A percentile compares a stretch with the other conserved stretches of the same genome.
Conservation (phyloP, 30 jellyfish, hydroid and myxozoan genomes). For the Turritopsis rubra region DNA sequence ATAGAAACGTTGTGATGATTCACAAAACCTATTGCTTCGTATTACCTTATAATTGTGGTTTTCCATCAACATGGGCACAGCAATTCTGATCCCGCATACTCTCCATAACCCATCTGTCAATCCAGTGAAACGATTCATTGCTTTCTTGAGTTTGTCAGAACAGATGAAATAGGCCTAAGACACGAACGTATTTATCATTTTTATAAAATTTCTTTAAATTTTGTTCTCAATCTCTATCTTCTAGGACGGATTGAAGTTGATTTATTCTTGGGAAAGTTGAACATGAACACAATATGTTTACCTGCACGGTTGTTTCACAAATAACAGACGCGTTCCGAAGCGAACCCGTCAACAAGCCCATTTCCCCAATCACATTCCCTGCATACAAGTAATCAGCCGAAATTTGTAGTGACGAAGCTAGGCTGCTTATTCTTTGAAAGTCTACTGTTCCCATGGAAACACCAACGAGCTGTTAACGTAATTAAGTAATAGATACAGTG, state of each 20-base stretch:
- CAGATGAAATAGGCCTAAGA: constrained; percentile 63
- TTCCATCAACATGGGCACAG: constrained; percentile 77
- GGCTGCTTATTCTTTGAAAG: background rate
- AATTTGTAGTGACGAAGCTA: constrained; percentile 49
- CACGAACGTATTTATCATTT: background rate
- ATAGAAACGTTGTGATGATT: too few species aligned
- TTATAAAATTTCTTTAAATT: background rate
- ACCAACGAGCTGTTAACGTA: constrained; percentile 57
- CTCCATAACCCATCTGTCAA: constrained; percentile 78
- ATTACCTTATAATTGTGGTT: constrained; percentile 62
- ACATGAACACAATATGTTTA: too few species aligned
- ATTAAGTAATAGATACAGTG: too few species aligned
- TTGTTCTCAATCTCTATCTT: too few species aligned
- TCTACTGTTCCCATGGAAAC: constrained; percentile 53
- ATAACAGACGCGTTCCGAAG: constrained; percentile 79
- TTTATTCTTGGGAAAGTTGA: too few species aligned
- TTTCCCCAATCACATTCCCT: constrained; percentile 89
- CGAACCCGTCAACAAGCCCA: constrained; percentile 75
- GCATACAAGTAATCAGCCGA: constrained; percentile 79
- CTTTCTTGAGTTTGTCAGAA: constrained; percentile 52
- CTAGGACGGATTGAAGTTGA: too few species aligned
- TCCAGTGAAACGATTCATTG: constrained; percentile 63
- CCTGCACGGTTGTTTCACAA: constrained; percentile 98
- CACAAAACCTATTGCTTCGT: too few species aligned
- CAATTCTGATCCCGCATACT: constrained; percentile 67